These are phyloP conservation scores for Heliconius nattereri DNA, from an alignment of 1,140 invertebrate species.

Conservation along the genomic window DNA sequence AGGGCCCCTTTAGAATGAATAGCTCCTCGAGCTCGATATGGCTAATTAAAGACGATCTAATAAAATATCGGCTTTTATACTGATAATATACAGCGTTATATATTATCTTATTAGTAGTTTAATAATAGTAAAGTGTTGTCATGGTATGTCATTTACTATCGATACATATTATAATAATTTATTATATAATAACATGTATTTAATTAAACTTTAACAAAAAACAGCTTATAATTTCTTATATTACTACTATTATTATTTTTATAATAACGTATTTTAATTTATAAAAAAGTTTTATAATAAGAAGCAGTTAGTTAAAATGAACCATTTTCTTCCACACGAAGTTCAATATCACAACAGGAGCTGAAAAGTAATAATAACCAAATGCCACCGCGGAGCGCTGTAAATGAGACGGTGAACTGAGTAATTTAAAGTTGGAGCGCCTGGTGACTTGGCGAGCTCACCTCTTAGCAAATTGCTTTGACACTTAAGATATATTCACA, in stretches of 20 bases:
- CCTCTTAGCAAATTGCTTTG: slow-evolving; percentile 12
- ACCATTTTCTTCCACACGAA: not conserved
- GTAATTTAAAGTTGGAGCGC: slow-evolving; percentile 10
- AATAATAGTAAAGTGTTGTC: too few species aligned
- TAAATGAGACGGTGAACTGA: slow-evolving; percentile 5
- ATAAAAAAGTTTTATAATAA: not conserved
- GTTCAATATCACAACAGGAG: not conserved
- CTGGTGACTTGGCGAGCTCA: slow-evolving; percentile 5
- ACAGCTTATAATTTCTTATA: too few species aligned
- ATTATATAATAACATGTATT: too few species aligned
- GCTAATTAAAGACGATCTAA: too few species aligned
- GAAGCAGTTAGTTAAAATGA: not conserved
- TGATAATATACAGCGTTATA: too few species aligned
- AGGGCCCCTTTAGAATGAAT: too few species aligned
- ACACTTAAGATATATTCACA: slow-evolving; percentile 1
- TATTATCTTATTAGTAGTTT: too few species aligned
- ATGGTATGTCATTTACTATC: too few species aligned
- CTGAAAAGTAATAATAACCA: not conserved
- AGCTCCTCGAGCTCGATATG: too few species aligned
- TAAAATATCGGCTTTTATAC: too few species aligned
- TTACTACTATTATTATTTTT: not conserved
- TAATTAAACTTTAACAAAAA: too few species aligned
- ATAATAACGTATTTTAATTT: not conserved
- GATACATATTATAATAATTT: too few species aligned
- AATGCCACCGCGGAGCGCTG: slow-evolving; percentile 11